Conservation (phyloP, 1,140 invertebrate species). For the Apocrypta bakeri region DNA sequence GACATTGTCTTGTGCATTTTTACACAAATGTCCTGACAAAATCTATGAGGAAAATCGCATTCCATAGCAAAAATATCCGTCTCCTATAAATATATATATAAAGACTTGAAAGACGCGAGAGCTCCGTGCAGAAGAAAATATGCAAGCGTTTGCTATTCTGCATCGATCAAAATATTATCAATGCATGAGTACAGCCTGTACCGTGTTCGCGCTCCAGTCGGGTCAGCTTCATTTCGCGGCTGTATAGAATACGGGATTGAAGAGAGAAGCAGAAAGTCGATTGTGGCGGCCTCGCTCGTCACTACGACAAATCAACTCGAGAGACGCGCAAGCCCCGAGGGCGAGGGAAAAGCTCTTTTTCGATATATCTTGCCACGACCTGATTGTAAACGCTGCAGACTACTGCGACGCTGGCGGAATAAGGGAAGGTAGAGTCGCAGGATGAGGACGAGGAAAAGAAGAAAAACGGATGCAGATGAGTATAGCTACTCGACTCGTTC, state of each 20-base stretch:
- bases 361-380: slow-evolving; percentile 22
- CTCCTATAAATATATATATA: too few species aligned
- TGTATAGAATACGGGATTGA: not conserved
- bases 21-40: too few species aligned
- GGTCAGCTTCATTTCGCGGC: not conserved
- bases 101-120: too few species aligned
- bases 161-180: slow-evolving; percentile 27
- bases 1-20: not conserved
- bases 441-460: too few species aligned
- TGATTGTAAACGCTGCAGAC: slow-evolving; percentile 8
- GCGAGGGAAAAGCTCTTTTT: slow-evolving; percentile 6
- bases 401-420: not conserved
- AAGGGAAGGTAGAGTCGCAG: too few species aligned
- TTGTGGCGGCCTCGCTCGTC: slow-evolving; percentile 14
- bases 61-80: too few species aligned
- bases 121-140: not conserved
- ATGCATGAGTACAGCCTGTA: not conserved
- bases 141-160: not conserved
- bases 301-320: not conserved
- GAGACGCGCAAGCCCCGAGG: too few species aligned
- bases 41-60: too few species aligned
- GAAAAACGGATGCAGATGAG: not conserved
- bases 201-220: not conserved
- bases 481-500: not conserved
- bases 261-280: not conserved